These are phyloP conservation scores for Pituophis catenifer DNA, from an alignment of 2,113 vertebrate species.

Conservation along the genomic window DNA sequence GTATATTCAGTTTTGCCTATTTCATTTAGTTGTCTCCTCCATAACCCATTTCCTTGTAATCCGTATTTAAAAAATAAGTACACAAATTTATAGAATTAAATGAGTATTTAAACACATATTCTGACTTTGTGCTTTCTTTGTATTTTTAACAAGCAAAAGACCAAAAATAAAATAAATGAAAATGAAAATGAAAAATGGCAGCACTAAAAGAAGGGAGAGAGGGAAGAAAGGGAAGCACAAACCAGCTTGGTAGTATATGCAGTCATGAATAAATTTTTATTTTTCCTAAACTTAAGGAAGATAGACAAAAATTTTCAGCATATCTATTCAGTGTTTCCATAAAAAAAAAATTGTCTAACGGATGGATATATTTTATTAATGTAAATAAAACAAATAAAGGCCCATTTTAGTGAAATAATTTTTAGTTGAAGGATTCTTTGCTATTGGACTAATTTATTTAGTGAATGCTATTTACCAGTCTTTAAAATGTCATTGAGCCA, in stretches of 20 bases:
- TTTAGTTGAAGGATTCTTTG: not conserved
- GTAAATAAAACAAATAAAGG: not conserved
- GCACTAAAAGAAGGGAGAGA: not conserved
- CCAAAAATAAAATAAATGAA: not conserved
- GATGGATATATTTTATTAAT: not conserved
- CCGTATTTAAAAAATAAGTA: not conserved
- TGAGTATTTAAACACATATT: not conserved
- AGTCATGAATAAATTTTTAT: not conserved
- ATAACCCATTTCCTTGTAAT: not conserved
- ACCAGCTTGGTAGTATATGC: not conserved
- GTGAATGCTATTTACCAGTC: not conserved
- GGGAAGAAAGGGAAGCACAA: not conserved
- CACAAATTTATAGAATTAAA: not conserved
- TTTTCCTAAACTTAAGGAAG: not conserved
- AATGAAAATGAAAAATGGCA: not conserved
- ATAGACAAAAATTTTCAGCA: not conserved
- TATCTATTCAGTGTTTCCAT: not conserved
- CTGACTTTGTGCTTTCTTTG: not conserved
- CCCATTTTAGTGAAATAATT: not conserved
- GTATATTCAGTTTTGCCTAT: not conserved
- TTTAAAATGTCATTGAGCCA: not conserved
- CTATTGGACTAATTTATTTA: not conserved
- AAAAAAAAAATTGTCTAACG: not conserved
- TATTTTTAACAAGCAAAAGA: not conserved
- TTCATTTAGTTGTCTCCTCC: not conserved